phyloP scores from a whole-genome alignment of 2,888 invertebrate genomes.

The Lissonota sp. region DNA sequence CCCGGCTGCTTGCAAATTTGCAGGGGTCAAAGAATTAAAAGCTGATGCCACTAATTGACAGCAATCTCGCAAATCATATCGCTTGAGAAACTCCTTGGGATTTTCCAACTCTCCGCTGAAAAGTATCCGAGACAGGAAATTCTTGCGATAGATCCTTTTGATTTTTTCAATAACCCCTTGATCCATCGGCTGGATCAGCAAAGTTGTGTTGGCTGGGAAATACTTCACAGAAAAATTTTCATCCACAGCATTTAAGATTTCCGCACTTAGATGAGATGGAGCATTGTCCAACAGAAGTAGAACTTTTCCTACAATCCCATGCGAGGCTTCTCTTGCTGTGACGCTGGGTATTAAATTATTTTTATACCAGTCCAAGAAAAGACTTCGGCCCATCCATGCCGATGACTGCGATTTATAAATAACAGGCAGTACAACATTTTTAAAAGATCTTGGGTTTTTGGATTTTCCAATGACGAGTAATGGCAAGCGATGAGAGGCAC shows the following conservation, averaged over 20 bases:
- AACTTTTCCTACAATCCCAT: constrained; percentile 26
- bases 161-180: constrained; percentile 70
- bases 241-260: constrained; percentile 56
- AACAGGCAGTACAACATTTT: constrained; percentile 55
- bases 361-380: constrained; percentile 69
- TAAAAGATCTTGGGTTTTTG: too few relatives aligned
- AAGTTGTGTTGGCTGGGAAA: constrained; percentile 68
- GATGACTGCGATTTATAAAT: constrained; percentile 61
- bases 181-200: constrained; percentile 73
- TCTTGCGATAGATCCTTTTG: constrained; percentile 68
- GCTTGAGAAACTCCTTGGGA: too few relatives aligned
- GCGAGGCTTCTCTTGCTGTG: constrained; percentile 17
- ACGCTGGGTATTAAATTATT: constrained; percentile 64
- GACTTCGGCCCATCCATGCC: constrained; percentile 69
- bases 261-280: constrained; percentile 52
- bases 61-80: too few relatives aligned
- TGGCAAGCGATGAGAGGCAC: too few relatives aligned
- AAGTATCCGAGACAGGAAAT: too few relatives aligned
- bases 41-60: too few relatives aligned
- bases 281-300: constrained; percentile 60
- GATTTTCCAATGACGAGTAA: too few relatives aligned
- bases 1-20: too few relatives aligned
- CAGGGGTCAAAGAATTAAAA: too few relatives aligned
- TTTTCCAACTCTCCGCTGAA: too few relatives aligned
- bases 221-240: constrained; percentile 61